Base-by-base conservation (phyloP, 53 echinoderm and acorn worm genomes). In the Paracentrotus lividus region DNA sequence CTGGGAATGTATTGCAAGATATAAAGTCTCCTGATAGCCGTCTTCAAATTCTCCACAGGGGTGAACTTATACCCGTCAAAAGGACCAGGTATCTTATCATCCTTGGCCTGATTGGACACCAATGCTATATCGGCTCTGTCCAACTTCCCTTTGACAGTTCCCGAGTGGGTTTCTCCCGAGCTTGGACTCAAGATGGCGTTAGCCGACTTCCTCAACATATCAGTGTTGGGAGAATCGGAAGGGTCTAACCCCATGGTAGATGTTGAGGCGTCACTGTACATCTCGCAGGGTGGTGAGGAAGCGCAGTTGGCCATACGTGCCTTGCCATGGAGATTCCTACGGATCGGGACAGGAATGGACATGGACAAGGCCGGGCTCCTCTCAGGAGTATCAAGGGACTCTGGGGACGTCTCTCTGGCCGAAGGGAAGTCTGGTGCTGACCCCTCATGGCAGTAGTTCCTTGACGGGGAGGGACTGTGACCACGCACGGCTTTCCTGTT, bases 1-100 rank as follows among this genome's bases (percentile, higher is more conserved):
- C 99, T 99, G 23, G 99, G 99, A 45, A 99, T 97, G 88, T 99
- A 99, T 96, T 99, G 99, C 61, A 99, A 85, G 84, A 99, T 88
- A 52, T 97, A 99, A 85, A 99, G 88, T 61, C 99, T 90, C 10
- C 97, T 94, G 23, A 99, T 97, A 23, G 96, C 96, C 0, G 96
- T 92, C 85, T 97, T 97, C 1, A 88, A 96, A 31, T 96, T 95
- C 47, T 95, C 95, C 20, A 93, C 90, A 1, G 97, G 95, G 56
- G 88, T 88, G 85, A 96, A 94, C 76, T 94, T 95, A 81, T 94
- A 95, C 57, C 90, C 77, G 56, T 97, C 97, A 49, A 97, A 93
- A 14, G 93, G 75, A n/a, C 91, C 53, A 0, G 91, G 91, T 44
- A 76, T 18, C 77, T 81, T 94, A 23, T 81, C 60, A 13, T 90